A percentile compares a stretch with the other conserved stretches of the same genome.
Evolutionary conservation across 2,797 vertebrate genomes (phyloP).

Genomic region (Siniperca obscura): DNA sequence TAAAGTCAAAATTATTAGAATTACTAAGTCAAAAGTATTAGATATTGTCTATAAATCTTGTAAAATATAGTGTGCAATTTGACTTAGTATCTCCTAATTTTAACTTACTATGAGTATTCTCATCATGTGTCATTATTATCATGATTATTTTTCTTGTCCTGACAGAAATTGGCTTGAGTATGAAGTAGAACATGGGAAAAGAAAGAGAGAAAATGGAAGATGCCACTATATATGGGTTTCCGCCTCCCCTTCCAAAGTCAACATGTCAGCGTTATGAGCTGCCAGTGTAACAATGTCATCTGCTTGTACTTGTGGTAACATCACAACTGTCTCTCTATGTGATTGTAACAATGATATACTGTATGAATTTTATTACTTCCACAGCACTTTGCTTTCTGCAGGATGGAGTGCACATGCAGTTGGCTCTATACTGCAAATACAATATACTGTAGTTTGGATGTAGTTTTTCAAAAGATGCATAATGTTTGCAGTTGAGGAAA

Average conservation of each 20-base stretch:
- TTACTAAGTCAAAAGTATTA: neutral
- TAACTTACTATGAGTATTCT: neutral
- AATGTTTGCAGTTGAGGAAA: neutral
- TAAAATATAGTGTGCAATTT: neutral
- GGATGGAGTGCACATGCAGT: neutral
- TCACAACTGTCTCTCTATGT: neutral
- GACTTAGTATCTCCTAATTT: constrained; percentile 1
- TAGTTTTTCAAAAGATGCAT: neutral
- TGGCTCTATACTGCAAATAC: neutral
- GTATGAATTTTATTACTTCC: constrained; percentile 6
- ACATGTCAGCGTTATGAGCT: constrained; percentile 37
- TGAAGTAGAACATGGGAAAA: neutral
- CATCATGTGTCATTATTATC: neutral
- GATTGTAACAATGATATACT: constrained; percentile 2
- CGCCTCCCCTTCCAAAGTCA: constrained; percentile 29
- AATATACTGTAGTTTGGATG: neutral
- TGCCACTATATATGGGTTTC: neutral
- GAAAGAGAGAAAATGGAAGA: neutral
- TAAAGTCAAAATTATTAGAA: too few relatives aligned
- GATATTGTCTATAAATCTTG: neutral
- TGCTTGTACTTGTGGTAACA: constrained; percentile 2
- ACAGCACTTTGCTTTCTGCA: neutral
- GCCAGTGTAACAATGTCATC: constrained; percentile 4
- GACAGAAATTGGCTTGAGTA: neutral
- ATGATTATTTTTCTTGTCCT: neutral